Evolutionary conservation across 1,140 invertebrate genomes (phyloP), one percentile per base, ranked within the genome.

Genomic region (Drosophila micromelanica): DNA sequence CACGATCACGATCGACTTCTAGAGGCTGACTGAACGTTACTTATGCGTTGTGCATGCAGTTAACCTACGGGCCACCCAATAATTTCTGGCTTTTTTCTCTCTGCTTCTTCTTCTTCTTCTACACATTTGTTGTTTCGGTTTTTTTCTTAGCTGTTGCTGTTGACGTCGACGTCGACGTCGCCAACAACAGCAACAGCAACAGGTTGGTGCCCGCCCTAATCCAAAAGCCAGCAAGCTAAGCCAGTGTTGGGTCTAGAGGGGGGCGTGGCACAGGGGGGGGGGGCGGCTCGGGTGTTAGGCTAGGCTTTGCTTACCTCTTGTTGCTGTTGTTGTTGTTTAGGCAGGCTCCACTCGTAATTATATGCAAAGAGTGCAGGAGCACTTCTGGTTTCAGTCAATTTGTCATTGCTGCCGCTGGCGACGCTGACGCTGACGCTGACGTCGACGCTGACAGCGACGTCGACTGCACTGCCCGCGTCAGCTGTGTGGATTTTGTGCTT

Each of bases 1-100:
- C 85, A 87, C 86, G 85, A 86, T 84, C 84, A 87, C 84, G 84
- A 87, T 89, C 84, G 84, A 84, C 84, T 87, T 87, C 84, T 87
- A 84, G 76, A 87, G 79, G 85, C 84, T 90, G 84, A 87, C 84
- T 87, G 84, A 87, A 89, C 84, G 84, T 84, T 87, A 89, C 84
- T 87, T 87, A 87, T 87, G 84, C 84, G 79, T 79, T 87, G 68
- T 89, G 84, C 76, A 87, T 76, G 78, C 43, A 87, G 84, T 87
- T 89, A 87, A 87, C 84, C 84, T 87, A 89, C 82, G 84, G 84
- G 79, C 82, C 84, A 84, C 72, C 79, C 84, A 89, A 89, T 87
- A 89, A 76, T 78, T 70, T 78, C 54, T 64, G 78, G 15, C 57
- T 46, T 15, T 35, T 30, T 38, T n/a, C n/a, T n/a, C n/a, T n/a